Percentiles rank a stretch among this genome's conserved stretches.
Evolutionary conservation across 1,140 invertebrate species (phyloP).

Genomic region (Leptonema lineaticorne): DNA sequence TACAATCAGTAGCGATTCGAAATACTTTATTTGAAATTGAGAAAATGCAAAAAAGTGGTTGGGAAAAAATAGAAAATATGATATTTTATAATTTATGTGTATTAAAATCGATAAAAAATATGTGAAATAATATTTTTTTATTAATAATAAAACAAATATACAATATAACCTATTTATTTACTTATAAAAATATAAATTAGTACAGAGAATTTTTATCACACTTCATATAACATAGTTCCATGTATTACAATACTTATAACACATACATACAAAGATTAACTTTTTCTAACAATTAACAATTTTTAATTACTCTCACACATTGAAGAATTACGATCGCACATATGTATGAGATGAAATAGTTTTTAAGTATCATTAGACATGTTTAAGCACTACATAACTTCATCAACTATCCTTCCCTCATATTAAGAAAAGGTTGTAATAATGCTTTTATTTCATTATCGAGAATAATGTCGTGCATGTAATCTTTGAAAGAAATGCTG

Average conservation of each 20-base stretch:
- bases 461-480: conserved; percentile 66
- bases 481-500: conserved; percentile 65
- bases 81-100: conserved; percentile 79
- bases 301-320: too few relatives aligned
- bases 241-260: too few relatives aligned
- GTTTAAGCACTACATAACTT: too few relatives aligned
- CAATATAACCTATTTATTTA: neutral
- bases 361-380: too few relatives aligned
- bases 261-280: too few relatives aligned
- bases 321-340: too few relatives aligned
- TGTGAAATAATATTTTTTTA: conserved; percentile 51
- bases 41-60: conserved; percentile 60
- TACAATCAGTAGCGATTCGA: conserved; percentile 59
- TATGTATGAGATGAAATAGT: too few relatives aligned
- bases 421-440: conserved; percentile 55
- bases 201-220: too few relatives aligned
- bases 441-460: conserved; percentile 53
- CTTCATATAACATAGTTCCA: too few relatives aligned
- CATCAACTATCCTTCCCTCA: conserved; percentile 51
- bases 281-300: too few relatives aligned
- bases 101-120: conserved; percentile 70
- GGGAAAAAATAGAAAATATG: conserved; percentile 68
- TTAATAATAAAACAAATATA: neutral
- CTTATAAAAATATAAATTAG: neutral
- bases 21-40: conserved; percentile 62